A percentile compares a stretch with the other conserved stretches of the same genome.
phyloP scores from a whole-genome alignment of 1,140 invertebrate species.

The Pomacea maculata region DNA sequence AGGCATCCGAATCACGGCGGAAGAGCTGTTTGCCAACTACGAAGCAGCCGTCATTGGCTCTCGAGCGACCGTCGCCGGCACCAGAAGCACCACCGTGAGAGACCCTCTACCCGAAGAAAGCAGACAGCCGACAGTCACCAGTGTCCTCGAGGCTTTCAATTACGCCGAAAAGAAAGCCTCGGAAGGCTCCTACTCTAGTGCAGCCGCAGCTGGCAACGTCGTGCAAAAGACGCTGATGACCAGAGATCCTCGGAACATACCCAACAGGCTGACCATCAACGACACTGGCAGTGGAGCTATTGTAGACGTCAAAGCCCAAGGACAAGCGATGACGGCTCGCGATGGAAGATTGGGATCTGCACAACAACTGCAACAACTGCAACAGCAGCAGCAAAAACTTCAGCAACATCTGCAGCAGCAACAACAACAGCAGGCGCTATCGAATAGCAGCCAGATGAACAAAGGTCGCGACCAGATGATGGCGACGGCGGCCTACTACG shows the following conservation, averaged over 20 bases:
- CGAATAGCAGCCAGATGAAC: constrained; percentile 4
- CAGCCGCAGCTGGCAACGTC: no score
- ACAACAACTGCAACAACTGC: background rate
- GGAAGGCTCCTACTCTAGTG: no score
- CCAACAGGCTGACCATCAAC: background rate
- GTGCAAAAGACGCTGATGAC: background rate
- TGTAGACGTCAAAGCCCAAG: no score
- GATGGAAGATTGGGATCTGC: background rate
- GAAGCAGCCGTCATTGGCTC: constrained; percentile 16
- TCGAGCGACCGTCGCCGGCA: background rate
- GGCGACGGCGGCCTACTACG: constrained; percentile 19
- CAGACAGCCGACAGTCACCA: no score
- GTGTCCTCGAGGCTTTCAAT: no score
- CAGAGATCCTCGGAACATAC: background rate
- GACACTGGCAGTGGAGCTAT: background rate
- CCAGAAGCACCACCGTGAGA: no score
- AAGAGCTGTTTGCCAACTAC: constrained; percentile 22
- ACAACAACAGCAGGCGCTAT: background rate
- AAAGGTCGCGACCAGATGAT: constrained; percentile 19
- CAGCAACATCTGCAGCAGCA: constrained; percentile 4
- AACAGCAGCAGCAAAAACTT: constrained; percentile 1
- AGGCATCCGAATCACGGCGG: constrained; percentile 14
- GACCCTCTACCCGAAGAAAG: no score
- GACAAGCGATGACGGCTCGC: background rate
- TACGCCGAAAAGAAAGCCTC: no score